Conservation (phyloP, 2,888 invertebrate genomes). For the Dryococelus australis region DNA sequence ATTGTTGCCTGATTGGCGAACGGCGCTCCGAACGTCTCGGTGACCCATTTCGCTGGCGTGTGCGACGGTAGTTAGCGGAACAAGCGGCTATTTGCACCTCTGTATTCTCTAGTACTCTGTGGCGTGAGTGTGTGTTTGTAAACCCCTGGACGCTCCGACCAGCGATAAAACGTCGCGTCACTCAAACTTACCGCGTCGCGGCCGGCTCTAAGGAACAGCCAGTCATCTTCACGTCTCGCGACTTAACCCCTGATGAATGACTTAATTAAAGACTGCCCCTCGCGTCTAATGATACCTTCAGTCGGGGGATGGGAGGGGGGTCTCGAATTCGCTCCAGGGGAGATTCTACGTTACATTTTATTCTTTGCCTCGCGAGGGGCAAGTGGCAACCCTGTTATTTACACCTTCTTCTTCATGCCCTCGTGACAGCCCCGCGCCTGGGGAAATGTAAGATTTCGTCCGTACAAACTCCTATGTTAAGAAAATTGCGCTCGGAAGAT, state of each 20-base stretch:
- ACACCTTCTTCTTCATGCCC: slow-evolving; percentile 34
- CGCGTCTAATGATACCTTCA: slow-evolving; percentile 22
- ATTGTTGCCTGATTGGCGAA: too few relatives aligned
- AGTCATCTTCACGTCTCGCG: slow-evolving; percentile 22
- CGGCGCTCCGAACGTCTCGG: too few relatives aligned
- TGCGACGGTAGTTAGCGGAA: too few relatives aligned
- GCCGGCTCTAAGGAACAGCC: neutral
- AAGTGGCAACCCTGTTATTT: slow-evolving; percentile 33
- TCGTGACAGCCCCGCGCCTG: slow-evolving; percentile 11
- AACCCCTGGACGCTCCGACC: neutral
- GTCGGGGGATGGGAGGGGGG: neutral
- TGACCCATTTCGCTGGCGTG: too few relatives aligned
- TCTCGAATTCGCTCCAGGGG: neutral
- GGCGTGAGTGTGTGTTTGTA: too few relatives aligned
- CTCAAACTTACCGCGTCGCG: neutral
- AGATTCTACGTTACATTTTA: neutral
- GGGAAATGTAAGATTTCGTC: slow-evolving; percentile 20
- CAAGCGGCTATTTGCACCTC: too few relatives aligned
- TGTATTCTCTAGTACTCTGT: too few relatives aligned
- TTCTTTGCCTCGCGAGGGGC: neutral
- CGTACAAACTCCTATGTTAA: neutral
- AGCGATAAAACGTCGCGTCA: neutral
- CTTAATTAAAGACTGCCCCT: slow-evolving; percentile 27
- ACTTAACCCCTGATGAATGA: slow-evolving; percentile 26
- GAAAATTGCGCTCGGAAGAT: neutral